Percentiles rank a stretch among this genome's conserved stretches.
Evolutionary conservation across 2,797 vertebrate genomes (phyloP).

Genomic region (Sternarchorhynchus goeldii): DNA sequence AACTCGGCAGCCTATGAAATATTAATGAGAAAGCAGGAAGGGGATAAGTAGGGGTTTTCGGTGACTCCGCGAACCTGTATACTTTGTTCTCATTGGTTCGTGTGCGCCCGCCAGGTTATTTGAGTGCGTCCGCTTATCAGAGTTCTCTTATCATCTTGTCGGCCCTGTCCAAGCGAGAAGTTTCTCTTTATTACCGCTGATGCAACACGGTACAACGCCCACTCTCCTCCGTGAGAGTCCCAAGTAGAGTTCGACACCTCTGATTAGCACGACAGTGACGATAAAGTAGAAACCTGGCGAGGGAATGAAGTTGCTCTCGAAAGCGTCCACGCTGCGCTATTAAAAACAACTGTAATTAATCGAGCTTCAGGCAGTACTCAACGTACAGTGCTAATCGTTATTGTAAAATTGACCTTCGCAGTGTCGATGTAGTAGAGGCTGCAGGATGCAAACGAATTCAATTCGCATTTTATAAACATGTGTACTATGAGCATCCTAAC

Average conservation of each 20-base stretch:
- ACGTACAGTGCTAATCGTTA: no score
- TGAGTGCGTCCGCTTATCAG: constrained; percentile 26
- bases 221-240: constrained; percentile 25
- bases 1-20: constrained; percentile 67
- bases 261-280: constrained; percentile 58
- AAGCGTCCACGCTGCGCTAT: no score
- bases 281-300: constrained; percentile 56
- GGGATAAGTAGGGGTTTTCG: constrained; percentile 28
- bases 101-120: neutral
- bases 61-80: neutral
- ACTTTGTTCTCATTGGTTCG: neutral
- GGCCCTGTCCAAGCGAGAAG: neutral
- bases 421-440: no score
- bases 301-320: constrained; percentile 52
- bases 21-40: constrained; percentile 66
- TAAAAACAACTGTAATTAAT: no score
- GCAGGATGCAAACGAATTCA: no score
- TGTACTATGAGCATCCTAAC: no score
- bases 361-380: no score
- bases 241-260: constrained; percentile 8
- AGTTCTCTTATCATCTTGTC: constrained; percentile 9
- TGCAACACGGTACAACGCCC: constrained; percentile 39
- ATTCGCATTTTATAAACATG: no score
- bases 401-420: no score
- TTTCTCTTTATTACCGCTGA: neutral